phyloP scores from a whole-genome alignment of 2,113 vertebrate species.

The Cephalopterus ornatus region DNA sequence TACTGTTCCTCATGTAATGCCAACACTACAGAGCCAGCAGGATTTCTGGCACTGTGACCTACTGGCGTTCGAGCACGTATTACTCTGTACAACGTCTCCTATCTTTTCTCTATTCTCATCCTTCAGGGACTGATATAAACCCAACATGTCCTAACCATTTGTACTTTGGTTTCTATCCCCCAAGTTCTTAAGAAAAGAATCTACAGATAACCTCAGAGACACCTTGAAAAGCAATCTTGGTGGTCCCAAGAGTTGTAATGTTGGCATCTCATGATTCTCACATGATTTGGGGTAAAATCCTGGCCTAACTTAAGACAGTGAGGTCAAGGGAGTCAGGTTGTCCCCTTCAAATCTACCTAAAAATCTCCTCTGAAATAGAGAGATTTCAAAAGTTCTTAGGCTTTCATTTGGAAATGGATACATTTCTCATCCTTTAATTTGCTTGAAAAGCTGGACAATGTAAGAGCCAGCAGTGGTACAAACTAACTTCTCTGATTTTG shows the following conservation, averaged over 20 bases:
- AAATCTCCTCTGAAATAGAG: background rate
- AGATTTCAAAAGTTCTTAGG: background rate
- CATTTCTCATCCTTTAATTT: background rate
- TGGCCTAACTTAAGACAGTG: background rate
- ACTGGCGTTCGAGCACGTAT: background rate
- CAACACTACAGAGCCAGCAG: background rate
- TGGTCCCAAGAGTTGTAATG: background rate
- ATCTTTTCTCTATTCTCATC: background rate
- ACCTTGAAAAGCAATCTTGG: background rate
- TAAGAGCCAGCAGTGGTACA: background rate
- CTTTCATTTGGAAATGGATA: background rate
- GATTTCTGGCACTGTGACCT: background rate
- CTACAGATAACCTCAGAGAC: background rate
- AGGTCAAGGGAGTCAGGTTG: background rate
- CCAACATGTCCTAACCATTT: background rate
- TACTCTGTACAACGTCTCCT: background rate
- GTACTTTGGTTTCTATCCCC: background rate
- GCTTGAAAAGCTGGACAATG: background rate
- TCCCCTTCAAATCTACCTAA: background rate
- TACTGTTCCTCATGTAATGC: background rate
- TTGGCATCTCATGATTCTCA: background rate
- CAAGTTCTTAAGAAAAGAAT: background rate
- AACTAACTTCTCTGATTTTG: background rate
- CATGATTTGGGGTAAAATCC: background rate
- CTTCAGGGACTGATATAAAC: background rate